phyloP scores from a whole-genome alignment of 2,113 vertebrate species.

The Eptatretus burgeri region DNA sequence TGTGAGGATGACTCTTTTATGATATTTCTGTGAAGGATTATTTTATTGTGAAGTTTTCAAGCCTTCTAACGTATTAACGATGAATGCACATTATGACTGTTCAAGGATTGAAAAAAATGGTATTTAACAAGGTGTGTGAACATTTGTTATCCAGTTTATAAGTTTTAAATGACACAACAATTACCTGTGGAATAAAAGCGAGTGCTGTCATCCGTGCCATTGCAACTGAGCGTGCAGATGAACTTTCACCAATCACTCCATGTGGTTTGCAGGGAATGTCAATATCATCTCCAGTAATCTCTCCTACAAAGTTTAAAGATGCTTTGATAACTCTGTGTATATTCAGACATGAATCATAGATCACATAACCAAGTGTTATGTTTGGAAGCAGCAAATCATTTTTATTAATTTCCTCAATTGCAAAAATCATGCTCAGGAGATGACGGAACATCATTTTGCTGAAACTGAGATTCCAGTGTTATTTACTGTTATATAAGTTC shows the following conservation, averaged over 20 bases:
- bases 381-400: conserved; percentile 22
- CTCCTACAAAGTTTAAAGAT: conserved; percentile 30
- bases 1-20: no score
- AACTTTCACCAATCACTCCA: conserved; percentile 27
- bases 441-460: conserved; percentile 37
- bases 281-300: conserved; percentile 37
- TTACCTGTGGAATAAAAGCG: conserved; percentile 38
- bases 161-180: neutral
- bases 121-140: neutral
- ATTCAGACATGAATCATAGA: conserved; percentile 40
- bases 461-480: conserved; percentile 19
- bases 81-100: neutral
- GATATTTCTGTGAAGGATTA: no score
- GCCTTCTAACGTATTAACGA: neutral
- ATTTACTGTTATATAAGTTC: no score
- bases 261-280: conserved; percentile 34
- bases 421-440: conserved; percentile 43
- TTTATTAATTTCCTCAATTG: conserved; percentile 32
- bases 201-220: conserved; percentile 37
- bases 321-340: conserved; percentile 40
- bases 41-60: neutral
- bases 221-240: conserved; percentile 32
- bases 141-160: neutral
- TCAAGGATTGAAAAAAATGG: neutral
- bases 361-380: conserved; percentile 33